Evolutionary conservation across 1,140 invertebrate genomes (phyloP), one percentile per base, ranked within the genome.

Genomic region (Trachymyrmex septentrionalis): DNA sequence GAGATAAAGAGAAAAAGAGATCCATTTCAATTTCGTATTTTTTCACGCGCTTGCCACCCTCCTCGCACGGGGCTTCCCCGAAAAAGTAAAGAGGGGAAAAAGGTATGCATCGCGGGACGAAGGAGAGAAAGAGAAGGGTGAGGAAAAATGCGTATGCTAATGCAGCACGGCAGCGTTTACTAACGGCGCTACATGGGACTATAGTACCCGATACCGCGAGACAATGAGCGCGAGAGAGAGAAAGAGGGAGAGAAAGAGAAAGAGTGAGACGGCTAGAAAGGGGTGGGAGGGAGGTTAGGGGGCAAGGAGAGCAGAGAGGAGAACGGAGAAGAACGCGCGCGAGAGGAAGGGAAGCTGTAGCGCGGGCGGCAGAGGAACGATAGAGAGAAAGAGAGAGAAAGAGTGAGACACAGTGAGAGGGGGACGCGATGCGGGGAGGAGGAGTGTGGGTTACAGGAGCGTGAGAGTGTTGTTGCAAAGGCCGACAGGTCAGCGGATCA

Each of bases 361-460:
- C 21, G 38, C 30, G 38, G 73, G 66, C n/a, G 59, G 82, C 16
- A 84, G 57, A 57, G 64, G 14, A 66, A 66, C 19, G 34, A 30
- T 57, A 61, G 59, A 57, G 63, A 89, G 75, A 78, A 88, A 87
- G 90, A 77, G 80, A 57, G 61, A 81, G 19, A 59, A 34, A 63
- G 50, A 61, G 30, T 57, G 59, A 78, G 59, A 92, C 73, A 81
- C 90, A 89, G 89, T 75, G 88, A 92, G 91, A 91, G 82, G 86
- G 88, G 88, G 90, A 92, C 91, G 90, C 92, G 92, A 92, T 90
- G 93, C 91, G 77, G 77, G 80, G 69, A 93, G 94, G 92, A 94
- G 95, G 95, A 95, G 95, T 95, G 94, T 95, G 94, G 95, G 95
- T 95, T 95, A 95, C 95, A 95, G 94, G 94, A 95, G 95, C 95